Evolutionary conservation across 2,113 vertebrate genomes (phyloP).

Genomic region (Nymphicus hollandicus): DNA sequence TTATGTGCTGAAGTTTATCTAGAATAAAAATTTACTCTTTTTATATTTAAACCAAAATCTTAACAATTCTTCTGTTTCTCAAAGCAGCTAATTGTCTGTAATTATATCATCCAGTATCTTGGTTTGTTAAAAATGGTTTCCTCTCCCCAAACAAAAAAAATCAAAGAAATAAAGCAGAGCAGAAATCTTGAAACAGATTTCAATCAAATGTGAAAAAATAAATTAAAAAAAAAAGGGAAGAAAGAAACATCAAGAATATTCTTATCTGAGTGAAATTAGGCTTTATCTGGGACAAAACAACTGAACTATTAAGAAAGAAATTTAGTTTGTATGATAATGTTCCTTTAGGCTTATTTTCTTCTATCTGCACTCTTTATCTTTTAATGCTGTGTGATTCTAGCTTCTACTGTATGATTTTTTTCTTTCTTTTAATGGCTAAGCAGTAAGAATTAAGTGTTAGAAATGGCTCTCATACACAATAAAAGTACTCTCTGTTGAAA

Average conservation of each 20-base stretch:
- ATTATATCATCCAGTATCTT: not conserved
- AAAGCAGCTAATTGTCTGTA: not conserved
- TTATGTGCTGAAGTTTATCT: not conserved
- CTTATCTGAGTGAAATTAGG: not conserved
- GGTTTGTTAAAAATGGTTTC: not conserved
- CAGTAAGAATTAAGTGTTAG: not conserved
- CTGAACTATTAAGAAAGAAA: slow-evolving; percentile 34
- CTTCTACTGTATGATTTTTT: not conserved
- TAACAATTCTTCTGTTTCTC: not conserved
- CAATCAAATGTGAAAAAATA: not conserved
- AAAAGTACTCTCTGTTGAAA: not conserved
- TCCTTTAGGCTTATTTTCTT: slow-evolving; percentile 41
- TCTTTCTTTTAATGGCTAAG: not conserved
- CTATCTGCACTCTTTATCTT: not conserved
- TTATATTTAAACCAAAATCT: not conserved
- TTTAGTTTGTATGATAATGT: slow-evolving; percentile 24
- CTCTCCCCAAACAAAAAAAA: not conserved
- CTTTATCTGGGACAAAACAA: slow-evolving; percentile 19
- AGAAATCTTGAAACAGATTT: not conserved
- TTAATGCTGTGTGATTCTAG: not conserved
- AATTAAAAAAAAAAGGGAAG: not conserved
- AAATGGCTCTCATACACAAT: not conserved
- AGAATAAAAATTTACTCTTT: not conserved
- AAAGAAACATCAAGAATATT: not conserved
- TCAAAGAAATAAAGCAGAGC: not conserved